These are phyloP conservation scores for Hipposideros larvatus DNA, from an alignment of 2,797 vertebrate species.

Conservation along the genomic window DNA sequence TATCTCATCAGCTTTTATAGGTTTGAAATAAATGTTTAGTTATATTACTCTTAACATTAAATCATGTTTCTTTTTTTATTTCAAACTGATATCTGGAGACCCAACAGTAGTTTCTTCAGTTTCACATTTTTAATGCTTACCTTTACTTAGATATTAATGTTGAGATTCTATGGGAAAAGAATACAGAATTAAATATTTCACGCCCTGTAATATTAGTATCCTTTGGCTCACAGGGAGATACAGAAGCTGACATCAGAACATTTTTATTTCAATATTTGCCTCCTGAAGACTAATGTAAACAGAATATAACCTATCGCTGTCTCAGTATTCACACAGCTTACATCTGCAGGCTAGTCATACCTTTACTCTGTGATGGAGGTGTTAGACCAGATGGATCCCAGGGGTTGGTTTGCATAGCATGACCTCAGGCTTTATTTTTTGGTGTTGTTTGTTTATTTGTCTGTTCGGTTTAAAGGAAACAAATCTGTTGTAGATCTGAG, in stretches of 20 bases:
- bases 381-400: background rate
- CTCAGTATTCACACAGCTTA: background rate
- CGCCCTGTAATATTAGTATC: background rate
- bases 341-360: background rate
- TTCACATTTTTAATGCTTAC: slow-evolving; percentile 3
- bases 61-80: background rate
- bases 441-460: background rate
- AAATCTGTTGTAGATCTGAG: slow-evolving; percentile 40
- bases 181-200: slow-evolving; percentile 44
- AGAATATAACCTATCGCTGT: slow-evolving; percentile 8
- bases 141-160: background rate
- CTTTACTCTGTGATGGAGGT: background rate
- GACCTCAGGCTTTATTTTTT: background rate
- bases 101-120: background rate
- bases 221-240: slow-evolving; percentile 44
- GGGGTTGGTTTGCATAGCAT: background rate
- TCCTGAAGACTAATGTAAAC: slow-evolving; percentile 9
- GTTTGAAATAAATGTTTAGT: background rate
- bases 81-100: background rate
- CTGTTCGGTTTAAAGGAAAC: slow-evolving; percentile 50
- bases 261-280: slow-evolving; percentile 65
- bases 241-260: slow-evolving; percentile 11
- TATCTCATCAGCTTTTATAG: background rate
- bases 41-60: background rate
- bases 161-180: background rate